A percentile compares a stretch with the other conserved stretches of the same genome.
phyloP scores from a whole-genome alignment of 2,113 vertebrate genomes.

The Dasyurus viverrinus region DNA sequence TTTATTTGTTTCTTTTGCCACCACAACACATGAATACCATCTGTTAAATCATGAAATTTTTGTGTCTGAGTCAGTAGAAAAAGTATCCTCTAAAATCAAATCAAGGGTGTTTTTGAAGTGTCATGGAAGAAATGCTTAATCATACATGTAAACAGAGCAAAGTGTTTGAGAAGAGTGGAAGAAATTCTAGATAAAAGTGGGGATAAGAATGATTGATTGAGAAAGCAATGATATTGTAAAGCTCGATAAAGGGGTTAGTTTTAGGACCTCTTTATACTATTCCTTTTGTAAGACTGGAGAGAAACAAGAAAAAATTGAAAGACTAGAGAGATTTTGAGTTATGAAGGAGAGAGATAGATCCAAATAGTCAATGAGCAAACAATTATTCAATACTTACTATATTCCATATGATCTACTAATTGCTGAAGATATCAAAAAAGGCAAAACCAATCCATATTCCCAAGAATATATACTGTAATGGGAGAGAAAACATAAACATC shows the following conservation, averaged over 20 bases:
- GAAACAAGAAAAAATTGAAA: background rate
- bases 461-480: background rate
- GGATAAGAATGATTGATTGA: background rate
- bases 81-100: background rate
- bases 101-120: constrained; percentile 1
- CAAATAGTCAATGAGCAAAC: background rate
- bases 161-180: background rate
- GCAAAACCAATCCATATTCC: background rate
- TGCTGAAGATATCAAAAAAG: background rate
- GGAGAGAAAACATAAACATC: background rate
- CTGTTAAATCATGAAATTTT: background rate
- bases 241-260: background rate
- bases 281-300: background rate
- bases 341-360: background rate
- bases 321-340: background rate
- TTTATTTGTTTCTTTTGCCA: background rate
- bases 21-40: background rate
- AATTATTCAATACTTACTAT: background rate
- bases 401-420: background rate
- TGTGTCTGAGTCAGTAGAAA: background rate
- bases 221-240: background rate
- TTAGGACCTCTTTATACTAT: background rate
- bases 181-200: background rate
- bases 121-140: background rate
- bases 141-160: background rate